Conservation (phyloP, 2,797 vertebrate species). For the Bradypodion pumilum region DNA sequence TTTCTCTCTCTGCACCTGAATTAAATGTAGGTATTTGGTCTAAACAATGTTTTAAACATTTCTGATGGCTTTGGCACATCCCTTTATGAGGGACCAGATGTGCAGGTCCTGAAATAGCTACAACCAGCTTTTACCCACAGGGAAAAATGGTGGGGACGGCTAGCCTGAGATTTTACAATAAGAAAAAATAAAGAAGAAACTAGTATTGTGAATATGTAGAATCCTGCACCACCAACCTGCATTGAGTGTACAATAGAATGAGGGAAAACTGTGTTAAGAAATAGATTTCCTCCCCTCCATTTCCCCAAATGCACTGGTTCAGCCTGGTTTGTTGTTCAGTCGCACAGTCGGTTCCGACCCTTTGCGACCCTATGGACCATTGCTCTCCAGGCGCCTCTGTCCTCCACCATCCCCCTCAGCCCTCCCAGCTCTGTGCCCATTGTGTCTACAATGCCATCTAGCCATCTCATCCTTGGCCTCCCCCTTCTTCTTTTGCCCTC, state of each 20-base stretch:
- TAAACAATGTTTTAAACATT: slow-evolving; percentile 62
- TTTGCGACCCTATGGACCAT: too few species aligned
- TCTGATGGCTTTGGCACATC: slow-evolving; percentile 68
- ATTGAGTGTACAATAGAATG: not conserved
- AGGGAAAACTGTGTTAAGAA: not conserved
- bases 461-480: too few species aligned
- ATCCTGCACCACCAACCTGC: not conserved
- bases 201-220: not conserved
- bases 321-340: too few species aligned
- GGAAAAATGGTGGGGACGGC: slow-evolving; percentile 37
- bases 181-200: slow-evolving; percentile 18
- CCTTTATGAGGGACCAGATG: slow-evolving; percentile 71
- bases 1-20: slow-evolving; percentile 56
- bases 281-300: not conserved
- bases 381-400: too few species aligned
- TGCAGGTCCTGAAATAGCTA: slow-evolving; percentile 58
- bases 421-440: too few species aligned
- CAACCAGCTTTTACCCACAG: slow-evolving; percentile 38
- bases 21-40: slow-evolving; percentile 61
- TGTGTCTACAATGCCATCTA: too few species aligned
- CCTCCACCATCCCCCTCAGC: too few species aligned
- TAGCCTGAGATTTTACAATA: slow-evolving; percentile 38
- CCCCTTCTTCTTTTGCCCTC: too few species aligned
- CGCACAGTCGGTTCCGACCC: too few species aligned
- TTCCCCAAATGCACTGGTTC: slow-evolving; percentile 44